Conservation (phyloP, 2,888 invertebrate genomes). For the Neocrepidodera transversa region DNA sequence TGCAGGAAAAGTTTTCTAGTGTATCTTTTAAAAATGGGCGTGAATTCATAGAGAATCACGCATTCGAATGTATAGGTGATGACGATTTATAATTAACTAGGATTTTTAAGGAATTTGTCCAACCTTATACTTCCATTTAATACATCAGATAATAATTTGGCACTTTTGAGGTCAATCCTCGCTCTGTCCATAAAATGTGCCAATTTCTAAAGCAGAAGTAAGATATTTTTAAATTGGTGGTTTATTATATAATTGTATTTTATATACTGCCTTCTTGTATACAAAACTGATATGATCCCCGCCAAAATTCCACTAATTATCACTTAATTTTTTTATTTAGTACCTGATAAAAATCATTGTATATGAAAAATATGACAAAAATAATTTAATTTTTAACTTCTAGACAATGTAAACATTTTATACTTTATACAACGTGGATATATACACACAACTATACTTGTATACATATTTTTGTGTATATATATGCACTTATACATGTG, state of each 20-base stretch:
- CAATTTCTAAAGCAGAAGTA: conserved; percentile 42
- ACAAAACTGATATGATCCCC: conserved; percentile 29
- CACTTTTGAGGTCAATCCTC: conserved; percentile 31
- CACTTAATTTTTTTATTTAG: conserved; percentile 26
- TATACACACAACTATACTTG: conserved; percentile 16
- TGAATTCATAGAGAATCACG: conserved; percentile 86
- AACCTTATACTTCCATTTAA: conserved; percentile 37
- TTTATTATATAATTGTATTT: conserved; percentile 36
- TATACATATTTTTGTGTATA: conserved; percentile 4
- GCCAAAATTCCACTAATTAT: conserved; percentile 25
- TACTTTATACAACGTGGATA: conserved; percentile 23
- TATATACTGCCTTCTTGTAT: conserved; percentile 35
- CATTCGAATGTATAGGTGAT: conserved; percentile 94
- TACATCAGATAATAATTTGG: conserved; percentile 35
- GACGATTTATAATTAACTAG: conserved; percentile 72
- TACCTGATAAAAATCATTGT: conserved; percentile 24
- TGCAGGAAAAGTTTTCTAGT: conserved; percentile 75
- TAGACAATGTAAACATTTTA: conserved; percentile 23
- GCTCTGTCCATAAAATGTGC: conserved; percentile 47
- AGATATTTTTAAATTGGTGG: conserved; percentile 42
- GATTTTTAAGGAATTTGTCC: conserved; percentile 39
- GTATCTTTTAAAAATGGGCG: conserved; percentile 74
- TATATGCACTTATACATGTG: conserved; percentile 13
- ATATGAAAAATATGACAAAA: conserved; percentile 18
- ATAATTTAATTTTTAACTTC: conserved; percentile 21